A percentile compares a stretch with the other conserved stretches of the same genome.
Evolutionary conservation across 2,113 vertebrate genomes (phyloP).

Genomic region (Gymnogyps californianus): DNA sequence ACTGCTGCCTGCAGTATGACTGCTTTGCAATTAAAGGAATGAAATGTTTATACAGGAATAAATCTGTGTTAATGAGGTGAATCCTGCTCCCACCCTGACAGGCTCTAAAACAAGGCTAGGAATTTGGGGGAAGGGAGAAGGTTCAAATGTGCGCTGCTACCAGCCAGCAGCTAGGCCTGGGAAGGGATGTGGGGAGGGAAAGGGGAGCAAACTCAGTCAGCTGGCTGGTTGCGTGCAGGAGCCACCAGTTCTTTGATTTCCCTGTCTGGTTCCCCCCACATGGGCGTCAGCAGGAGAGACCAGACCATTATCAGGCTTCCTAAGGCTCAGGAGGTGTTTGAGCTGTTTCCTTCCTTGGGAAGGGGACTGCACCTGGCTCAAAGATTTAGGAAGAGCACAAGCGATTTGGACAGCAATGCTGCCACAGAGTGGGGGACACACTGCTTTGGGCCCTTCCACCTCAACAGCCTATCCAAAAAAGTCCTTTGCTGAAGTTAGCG

Average conservation of each 20-base stretch:
- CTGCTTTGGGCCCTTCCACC: background rate
- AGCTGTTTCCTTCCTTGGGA: background rate
- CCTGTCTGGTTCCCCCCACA: background rate
- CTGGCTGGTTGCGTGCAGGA: background rate
- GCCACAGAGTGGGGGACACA: background rate
- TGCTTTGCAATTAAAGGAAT: slow-evolving; percentile 41
- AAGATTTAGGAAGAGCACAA: background rate
- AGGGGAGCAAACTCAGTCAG: background rate
- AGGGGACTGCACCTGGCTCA: background rate
- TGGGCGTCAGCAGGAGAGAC: background rate
- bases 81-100: background rate
- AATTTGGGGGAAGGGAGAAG: background rate
- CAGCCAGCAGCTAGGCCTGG: background rate
- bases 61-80: slow-evolving; percentile 33
- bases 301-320: background rate
- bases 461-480: background rate
- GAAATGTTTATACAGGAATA: slow-evolving; percentile 52
- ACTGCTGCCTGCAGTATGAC: background rate
- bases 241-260: background rate
- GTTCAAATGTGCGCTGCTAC: rapidly evolving
- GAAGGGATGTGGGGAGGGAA: background rate
- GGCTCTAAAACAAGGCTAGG: background rate
- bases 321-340: background rate
- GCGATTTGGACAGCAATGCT: rapidly evolving
- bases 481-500: background rate